Evolutionary conservation across 2,888 invertebrate genomes (phyloP).

Genomic region (Cataglyphis altisquamis): DNA sequence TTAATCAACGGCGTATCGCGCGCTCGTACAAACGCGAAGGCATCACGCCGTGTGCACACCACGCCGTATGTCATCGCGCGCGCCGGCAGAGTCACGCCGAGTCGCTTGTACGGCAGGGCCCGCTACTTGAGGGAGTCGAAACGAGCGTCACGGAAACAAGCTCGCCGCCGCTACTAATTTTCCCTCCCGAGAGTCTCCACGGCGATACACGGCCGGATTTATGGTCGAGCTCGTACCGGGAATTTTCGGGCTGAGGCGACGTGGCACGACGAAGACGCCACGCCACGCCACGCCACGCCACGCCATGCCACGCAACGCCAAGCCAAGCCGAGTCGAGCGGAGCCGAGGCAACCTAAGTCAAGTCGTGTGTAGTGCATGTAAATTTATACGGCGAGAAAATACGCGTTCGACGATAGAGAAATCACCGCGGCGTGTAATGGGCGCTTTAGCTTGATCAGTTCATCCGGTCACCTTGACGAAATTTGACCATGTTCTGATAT

Average conservation of each 20-base stretch:
- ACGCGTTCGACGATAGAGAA: constrained; percentile 38
- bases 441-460: constrained; percentile 35
- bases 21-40: constrained; percentile 25
- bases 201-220: constrained; percentile 50
- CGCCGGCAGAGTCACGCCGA: constrained; percentile 1
- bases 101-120: constrained; percentile 14
- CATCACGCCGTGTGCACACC: neutral
- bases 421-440: constrained; percentile 41
- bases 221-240: constrained; percentile 49
- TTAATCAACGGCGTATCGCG: constrained; percentile 61
- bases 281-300: neutral
- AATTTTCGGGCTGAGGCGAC: constrained; percentile 34
- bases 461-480: constrained; percentile 26
- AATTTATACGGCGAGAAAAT: constrained; percentile 37
- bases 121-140: constrained; percentile 19
- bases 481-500: neutral
- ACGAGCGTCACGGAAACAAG: constrained; percentile 35
- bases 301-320: neutral
- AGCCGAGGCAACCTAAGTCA: neutral
- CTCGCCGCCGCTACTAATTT: constrained; percentile 43
- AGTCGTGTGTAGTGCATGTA: constrained; percentile 4
- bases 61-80: constrained; percentile 43
- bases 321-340: neutral
- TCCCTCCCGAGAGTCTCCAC: constrained; percentile 25
- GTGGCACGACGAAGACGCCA: constrained; percentile 18